Evolutionary conservation across 2,888 invertebrate species (phyloP), one percentile per base, ranked within the genome.

Genomic region (Heliconius erato): DNA sequence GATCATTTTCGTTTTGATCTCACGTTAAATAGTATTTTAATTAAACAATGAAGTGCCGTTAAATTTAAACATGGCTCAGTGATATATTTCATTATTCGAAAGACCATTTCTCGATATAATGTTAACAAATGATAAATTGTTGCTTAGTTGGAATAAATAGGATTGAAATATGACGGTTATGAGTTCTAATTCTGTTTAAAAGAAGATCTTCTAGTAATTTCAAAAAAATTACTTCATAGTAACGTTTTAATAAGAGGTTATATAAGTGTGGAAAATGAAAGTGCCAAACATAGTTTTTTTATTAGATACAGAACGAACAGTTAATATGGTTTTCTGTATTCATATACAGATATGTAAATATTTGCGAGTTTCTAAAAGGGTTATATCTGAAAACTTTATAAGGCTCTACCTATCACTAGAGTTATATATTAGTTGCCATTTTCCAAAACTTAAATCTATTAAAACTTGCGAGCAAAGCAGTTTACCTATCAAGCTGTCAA

Each of bases 1-100:
- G 67, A 67, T 59, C 72, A 69, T 80, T 80, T 40, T 72, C 59
- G 26, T n/a, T 79, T 40, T 80, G 67, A 67, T 67, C 67, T 28
- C 67, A 67, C 28, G 67, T 28, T 67, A 28, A 28, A 67, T 67
- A 67, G 7, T 67, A 28, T 28, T 67, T 67, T 67, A 67, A 67
- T 67, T 28, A 32, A 28, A 28, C 28, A 28, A 67, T 67, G 28
- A 67, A 28, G 16, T 32, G 28, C 67, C 16, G 32, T 67, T 67
- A 32, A 28, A 67, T 67, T 67, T 9, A 32, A 67, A 67, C 28
- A 28, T 26, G 67, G 26, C 28, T 67, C 67, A 32, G 67, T 67
- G 6, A 28, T 16, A 16, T 67, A 67, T n/a, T 63, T n/a, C 11
- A n/a, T 67, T 67, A 67, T 67, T 28, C 16, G 28, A 67, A 67